Percentiles rank a stretch among this genome's conserved stretches.
These are phyloP conservation scores for Bambusicola thoracicus DNA, from an alignment of 2,113 vertebrate genomes.

Conservation along the genomic window DNA sequence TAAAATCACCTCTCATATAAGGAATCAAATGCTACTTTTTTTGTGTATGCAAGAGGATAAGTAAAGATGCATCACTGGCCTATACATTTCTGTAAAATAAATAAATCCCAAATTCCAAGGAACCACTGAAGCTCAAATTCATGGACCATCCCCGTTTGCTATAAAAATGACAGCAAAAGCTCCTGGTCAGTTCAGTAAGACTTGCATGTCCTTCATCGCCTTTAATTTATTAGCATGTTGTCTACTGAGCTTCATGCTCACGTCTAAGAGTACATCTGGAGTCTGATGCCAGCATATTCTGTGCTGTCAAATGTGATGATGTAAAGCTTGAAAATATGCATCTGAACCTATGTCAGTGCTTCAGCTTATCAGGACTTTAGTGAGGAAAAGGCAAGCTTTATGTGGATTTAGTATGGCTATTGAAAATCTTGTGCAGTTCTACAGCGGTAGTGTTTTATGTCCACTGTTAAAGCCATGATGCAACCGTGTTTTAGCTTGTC, in stretches of 20 bases:
- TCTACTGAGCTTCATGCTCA: neutral
- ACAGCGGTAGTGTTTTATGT: slow-evolving; percentile 5
- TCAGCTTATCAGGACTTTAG: neutral
- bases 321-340: slow-evolving; percentile 2
- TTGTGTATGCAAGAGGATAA: neutral
- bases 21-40: neutral
- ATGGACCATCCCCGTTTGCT: neutral
- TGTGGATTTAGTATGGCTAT: neutral
- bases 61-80: neutral
- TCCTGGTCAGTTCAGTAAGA: neutral
- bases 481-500: neutral
- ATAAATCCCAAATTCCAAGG: neutral
- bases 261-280: neutral
- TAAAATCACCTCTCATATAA: neutral
- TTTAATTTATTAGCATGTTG: neutral
- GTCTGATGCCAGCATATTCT: neutral
- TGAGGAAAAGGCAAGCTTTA: neutral
- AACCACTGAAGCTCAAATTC: neutral
- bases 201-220: neutral
- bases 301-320: neutral
- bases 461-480: neutral
- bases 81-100: neutral
- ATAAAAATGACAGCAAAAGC: neutral
- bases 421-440: neutral
- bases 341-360: neutral